These are phyloP conservation scores for Polypterus senegalus DNA, from an alignment of 2,113 vertebrate species.

Conservation along the genomic window DNA sequence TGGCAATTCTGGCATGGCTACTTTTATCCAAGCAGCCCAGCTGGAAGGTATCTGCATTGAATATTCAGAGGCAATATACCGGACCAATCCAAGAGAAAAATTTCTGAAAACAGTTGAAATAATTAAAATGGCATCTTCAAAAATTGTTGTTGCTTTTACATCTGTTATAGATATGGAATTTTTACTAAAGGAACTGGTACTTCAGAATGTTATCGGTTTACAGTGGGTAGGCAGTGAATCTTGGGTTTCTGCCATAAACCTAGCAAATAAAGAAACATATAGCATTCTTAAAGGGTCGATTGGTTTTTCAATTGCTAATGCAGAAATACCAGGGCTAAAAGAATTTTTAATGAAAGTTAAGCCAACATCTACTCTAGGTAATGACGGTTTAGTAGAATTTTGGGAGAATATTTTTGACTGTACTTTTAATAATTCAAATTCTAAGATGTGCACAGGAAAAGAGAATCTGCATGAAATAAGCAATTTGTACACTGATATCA, in stretches of 20 bases:
- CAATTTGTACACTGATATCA: background rate
- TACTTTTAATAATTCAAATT: background rate
- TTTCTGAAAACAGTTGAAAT: slow-evolving; percentile 1
- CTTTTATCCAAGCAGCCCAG: background rate
- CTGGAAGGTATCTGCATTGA: background rate
- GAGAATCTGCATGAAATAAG: background rate
- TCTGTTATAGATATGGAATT: background rate
- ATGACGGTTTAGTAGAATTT: background rate
- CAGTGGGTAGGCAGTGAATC: slow-evolving; percentile 6
- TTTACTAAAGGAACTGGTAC: background rate
- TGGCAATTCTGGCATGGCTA: slow-evolving; percentile 2
- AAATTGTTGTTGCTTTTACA: slow-evolving; percentile 5
- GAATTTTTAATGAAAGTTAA: slow-evolving; percentile 3
- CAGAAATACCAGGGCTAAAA: background rate
- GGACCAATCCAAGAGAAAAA: slow-evolving; percentile 4
- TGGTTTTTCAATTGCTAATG: background rate
- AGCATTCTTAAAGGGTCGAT: background rate
- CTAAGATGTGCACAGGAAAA: background rate
- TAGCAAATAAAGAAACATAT: background rate
- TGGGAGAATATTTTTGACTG: slow-evolving; percentile 3
- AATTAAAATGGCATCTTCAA: slow-evolving; percentile 3
- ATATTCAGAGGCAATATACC: background rate
- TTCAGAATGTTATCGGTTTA: slow-evolving; percentile 5
- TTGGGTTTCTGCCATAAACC: background rate
- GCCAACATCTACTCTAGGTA: background rate